phyloP scores from a whole-genome alignment of 1,140 invertebrate species.

The Grapholita molesta region DNA sequence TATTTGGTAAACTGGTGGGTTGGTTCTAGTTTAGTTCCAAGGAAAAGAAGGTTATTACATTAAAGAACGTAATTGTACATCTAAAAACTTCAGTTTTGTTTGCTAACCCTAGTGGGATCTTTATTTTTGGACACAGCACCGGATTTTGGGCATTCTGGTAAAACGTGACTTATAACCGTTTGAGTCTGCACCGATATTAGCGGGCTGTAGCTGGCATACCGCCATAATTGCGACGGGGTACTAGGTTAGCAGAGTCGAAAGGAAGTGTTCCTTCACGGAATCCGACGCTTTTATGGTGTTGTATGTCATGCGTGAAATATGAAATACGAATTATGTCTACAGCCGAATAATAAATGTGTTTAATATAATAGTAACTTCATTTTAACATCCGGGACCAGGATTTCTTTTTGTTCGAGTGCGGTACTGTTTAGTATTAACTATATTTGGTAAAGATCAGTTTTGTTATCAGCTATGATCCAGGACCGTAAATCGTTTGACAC shows the following conservation, averaged over 20 bases:
- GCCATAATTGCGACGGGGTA: conserved; percentile 53
- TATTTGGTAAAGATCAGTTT: too few species aligned
- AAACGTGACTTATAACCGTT: conserved; percentile 52
- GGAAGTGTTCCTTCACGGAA: conserved; percentile 50
- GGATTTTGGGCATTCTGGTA: conserved; percentile 49
- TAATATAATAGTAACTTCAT: not conserved
- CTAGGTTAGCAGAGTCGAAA: conserved; percentile 44
- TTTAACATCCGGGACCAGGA: not conserved
- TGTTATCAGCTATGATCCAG: too few species aligned
- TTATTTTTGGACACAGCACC: conserved; percentile 32
- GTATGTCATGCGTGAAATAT: conserved; percentile 9
- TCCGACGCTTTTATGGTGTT: conserved; percentile 47
- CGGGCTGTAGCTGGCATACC: conserved; percentile 43
- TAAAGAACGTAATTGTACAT: too few species aligned
- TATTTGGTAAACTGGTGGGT: too few species aligned
- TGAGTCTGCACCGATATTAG: conserved; percentile 40
- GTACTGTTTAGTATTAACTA: not conserved
- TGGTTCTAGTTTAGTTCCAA: too few species aligned
- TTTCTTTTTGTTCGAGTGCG: not conserved
- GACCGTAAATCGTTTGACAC: too few species aligned
- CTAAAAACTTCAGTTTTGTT: too few species aligned
- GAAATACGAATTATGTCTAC: conserved; percentile 5
- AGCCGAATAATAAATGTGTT: not conserved
- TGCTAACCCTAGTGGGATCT: not conserved
- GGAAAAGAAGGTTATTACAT: too few species aligned